Base-by-base conservation (phyloP, 37 sponge, comb jelly and placozoan species). In the Geodia barretti region DNA sequence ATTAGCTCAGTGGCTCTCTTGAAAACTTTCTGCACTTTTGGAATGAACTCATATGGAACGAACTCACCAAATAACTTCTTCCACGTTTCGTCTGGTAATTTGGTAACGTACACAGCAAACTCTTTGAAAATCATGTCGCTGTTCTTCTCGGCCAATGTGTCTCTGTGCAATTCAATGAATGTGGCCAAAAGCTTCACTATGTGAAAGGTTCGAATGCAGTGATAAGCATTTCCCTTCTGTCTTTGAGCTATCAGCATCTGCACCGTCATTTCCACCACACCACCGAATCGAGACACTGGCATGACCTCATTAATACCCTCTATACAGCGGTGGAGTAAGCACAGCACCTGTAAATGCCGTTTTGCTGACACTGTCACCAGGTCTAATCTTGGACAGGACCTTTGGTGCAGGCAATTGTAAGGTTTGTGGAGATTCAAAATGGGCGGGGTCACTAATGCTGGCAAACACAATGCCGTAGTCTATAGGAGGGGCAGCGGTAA, bases 121-220 rank as follows among this genome's bases (percentile, higher is more conserved):
- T 42, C 36, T 37, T 66, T 41, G 58, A 88, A 79, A 24, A 95
- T 68, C 3, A 62, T 25, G 64, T 95, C 96, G 39, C 72, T 47
- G 70, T 68, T 78, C 3, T 64, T 23, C 11, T 23, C 25, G 41
- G 66, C 33, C 37, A 60, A 14, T 25, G n/a, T 62, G 39, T 70
- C 63, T 32, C n/a, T 39, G 28, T 63, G 77, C 28, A 60, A 33
- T 3, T 78, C 43, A 31, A 91, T 58, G 24, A 84, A 82, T 24
- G 83, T 84, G 24, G 79, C 79, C 19, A 95, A 70, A 0, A 92
- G 40, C 62, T 86, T 77, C 23, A 92, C 81, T 29, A 95, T 62
- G 77, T 95, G 96, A 70, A 89, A 95, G 34, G 93, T 95, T 19
- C 96, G 81, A 39, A 89, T 92, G 79, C 93, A 95, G 24, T 86